Evolutionary conservation across 2,113 vertebrate genomes (phyloP).

Genomic region (Epinephelus fuscoguttatus): DNA sequence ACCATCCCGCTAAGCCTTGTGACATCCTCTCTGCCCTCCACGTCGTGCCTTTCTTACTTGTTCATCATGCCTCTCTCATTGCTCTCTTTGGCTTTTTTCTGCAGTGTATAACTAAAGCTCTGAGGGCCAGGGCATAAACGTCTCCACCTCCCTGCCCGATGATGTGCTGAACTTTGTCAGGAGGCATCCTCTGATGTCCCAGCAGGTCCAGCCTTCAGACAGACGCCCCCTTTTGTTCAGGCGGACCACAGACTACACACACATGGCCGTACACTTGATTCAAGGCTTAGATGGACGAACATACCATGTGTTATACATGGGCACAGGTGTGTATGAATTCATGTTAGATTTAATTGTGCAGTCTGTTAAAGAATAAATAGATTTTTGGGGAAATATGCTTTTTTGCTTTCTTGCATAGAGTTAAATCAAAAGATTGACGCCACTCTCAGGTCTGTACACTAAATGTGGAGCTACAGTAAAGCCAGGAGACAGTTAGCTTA

Average conservation of each 20-base stretch:
- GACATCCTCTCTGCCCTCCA: constrained; percentile 37
- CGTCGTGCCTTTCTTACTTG: constrained; percentile 1
- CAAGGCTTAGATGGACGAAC: constrained; percentile 84
- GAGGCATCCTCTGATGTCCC: constrained; percentile 94
- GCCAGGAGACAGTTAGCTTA: not conserved
- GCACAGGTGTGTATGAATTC: constrained; percentile 88
- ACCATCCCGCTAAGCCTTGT: constrained; percentile 38
- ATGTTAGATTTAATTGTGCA: not conserved
- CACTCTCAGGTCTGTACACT: not conserved
- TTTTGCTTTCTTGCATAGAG: no score
- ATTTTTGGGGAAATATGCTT: not conserved
- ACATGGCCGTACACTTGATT: constrained; percentile 86
- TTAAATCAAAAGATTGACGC: not conserved
- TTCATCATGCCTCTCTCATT: constrained; percentile 13
- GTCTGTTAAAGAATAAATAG: not conserved
- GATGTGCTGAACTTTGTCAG: constrained; percentile 94
- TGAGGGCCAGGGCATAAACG: constrained; percentile 89
- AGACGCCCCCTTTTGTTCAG: constrained; percentile 91
- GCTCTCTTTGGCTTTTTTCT: constrained; percentile 2
- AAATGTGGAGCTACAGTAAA: not conserved
- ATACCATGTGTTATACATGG: constrained; percentile 94
- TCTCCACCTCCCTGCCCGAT: constrained; percentile 94
- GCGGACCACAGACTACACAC: constrained; percentile 91
- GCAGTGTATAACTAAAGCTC: constrained; percentile 92
- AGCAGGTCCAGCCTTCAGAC: constrained; percentile 86